A percentile compares a stretch with the other conserved stretches of the same genome.
These are phyloP conservation scores for Rhabdornis inornatus DNA, from an alignment of 2,113 vertebrate genomes.

Conservation along the genomic window DNA sequence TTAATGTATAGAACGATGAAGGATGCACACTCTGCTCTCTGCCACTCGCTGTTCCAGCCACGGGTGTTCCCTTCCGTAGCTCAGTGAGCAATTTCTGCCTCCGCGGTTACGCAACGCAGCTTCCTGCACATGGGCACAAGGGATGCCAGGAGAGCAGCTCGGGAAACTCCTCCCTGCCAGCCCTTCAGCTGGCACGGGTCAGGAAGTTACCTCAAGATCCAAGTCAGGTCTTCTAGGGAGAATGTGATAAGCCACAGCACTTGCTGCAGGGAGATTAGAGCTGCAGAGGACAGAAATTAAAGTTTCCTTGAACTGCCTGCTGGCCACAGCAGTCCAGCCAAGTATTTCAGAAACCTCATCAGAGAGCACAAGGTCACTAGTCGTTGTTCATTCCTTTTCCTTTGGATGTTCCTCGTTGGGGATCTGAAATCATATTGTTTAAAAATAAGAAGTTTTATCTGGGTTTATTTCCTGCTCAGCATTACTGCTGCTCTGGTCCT, in stretches of 20 bases:
- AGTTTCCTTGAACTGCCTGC: not conserved
- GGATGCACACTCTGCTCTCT: fast-evolving
- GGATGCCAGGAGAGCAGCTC: not conserved
- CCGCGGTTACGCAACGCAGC: not conserved
- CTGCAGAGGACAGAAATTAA: not conserved
- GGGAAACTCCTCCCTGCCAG: not conserved
- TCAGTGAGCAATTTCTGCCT: slow-evolving; percentile 18
- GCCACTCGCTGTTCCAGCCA: fast-evolving
- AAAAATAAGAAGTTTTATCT: not conserved
- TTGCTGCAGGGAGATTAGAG: not conserved
- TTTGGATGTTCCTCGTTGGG: fast-evolving
- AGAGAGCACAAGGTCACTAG: not conserved
- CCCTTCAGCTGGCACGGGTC: not conserved
- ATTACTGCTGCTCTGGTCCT: fast-evolving
- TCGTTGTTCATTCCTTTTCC: not conserved
- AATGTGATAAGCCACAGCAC: not conserved
- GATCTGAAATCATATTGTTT: not conserved
- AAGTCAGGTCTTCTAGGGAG: not conserved
- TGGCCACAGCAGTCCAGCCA: not conserved
- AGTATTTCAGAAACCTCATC: not conserved
- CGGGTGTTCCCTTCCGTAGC: not conserved
- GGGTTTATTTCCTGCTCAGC: not conserved
- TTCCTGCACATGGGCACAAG: slow-evolving; percentile 40
- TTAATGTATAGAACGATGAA: not conserved
- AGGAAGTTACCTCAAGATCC: not conserved